A percentile compares a stretch with the other conserved stretches of the same genome.
These are phyloP conservation scores for Uloborus diversus DNA, from an alignment of 1,140 invertebrate genomes.

Conservation along the genomic window DNA sequence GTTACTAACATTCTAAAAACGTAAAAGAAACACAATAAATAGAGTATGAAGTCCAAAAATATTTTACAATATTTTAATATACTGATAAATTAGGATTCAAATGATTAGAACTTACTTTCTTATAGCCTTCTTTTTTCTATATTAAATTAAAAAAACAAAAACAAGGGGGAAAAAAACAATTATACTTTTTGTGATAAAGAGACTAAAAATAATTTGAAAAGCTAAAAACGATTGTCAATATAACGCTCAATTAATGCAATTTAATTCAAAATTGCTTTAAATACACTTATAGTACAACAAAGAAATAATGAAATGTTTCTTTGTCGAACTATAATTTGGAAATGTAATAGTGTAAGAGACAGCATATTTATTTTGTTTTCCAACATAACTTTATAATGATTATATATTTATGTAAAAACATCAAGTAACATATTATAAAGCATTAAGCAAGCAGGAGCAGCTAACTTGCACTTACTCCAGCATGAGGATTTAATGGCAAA, in stretches of 20 bases:
- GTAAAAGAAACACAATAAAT: constrained; percentile 6
- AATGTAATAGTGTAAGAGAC: not conserved
- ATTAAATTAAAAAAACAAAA: not conserved
- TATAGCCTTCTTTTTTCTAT: constrained; percentile 45
- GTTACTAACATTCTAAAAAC: constrained; percentile 40
- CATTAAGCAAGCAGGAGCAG: no score
- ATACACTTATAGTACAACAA: not conserved
- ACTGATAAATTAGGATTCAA: not conserved
- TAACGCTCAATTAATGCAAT: not conserved
- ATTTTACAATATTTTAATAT: not conserved
- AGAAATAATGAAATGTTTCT: not conserved
- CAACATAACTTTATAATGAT: not conserved
- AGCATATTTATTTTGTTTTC: not conserved
- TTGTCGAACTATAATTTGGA: not conserved
- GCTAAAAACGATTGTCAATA: not conserved
- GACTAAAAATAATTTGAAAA: no score
- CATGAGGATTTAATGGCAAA: constrained; percentile 85
- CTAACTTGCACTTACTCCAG: constrained; percentile 65
- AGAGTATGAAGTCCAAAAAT: not conserved
- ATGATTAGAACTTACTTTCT: constrained; percentile 9
- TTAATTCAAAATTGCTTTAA: not conserved
- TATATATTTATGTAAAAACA: not conserved
- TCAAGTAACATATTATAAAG: not conserved
- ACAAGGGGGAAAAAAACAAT: not conserved
- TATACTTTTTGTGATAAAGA: no score